Conservation (phyloP, 1,140 invertebrate genomes). For the Rhysida immarginata region DNA sequence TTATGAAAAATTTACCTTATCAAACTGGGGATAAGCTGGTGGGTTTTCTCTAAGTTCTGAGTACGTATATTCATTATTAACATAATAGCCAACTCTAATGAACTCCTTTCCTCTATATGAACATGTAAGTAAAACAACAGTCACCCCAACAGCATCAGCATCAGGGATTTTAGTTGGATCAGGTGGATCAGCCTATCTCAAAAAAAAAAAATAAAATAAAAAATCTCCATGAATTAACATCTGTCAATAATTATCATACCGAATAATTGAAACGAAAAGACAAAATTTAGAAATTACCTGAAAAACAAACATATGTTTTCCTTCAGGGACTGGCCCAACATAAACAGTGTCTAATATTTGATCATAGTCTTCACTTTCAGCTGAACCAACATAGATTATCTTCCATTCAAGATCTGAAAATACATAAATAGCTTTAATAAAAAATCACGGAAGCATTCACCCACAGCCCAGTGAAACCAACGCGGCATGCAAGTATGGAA, state of each 20-base stretch:
- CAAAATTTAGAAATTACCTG: conserved; percentile 47
- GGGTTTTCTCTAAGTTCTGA: conserved; percentile 87
- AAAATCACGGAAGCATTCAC: too few species aligned
- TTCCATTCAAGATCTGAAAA: conserved; percentile 92
- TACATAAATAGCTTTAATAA: too few species aligned
- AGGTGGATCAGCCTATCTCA: conserved; percentile 75
- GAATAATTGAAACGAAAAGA: neutral
- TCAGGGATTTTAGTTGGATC: conserved; percentile 84
- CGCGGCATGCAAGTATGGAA: too few species aligned
- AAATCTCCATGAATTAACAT: neutral
- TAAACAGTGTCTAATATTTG: conserved; percentile 88
- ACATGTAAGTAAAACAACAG: conserved; percentile 89
- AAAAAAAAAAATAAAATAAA: conserved; percentile 11
- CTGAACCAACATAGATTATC: conserved; percentile 97
- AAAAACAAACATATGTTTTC: conserved; percentile 93
- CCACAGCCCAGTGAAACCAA: too few species aligned
- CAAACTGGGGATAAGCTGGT: conserved; percentile 75
- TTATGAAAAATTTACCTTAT: conserved; percentile 55
- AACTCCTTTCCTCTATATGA: conserved; percentile 88
- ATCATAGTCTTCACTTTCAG: conserved; percentile 92
- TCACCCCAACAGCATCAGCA: conserved; percentile 91
- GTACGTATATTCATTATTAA: conserved; percentile 94
- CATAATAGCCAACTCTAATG: conserved; percentile 94
- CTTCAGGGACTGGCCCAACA: conserved; percentile 94
- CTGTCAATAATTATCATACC: too few species aligned